Percentiles rank a stretch among this genome's conserved stretches.
Conservation (phyloP, 2,888 invertebrate genomes). For the Rambutsinella grinnellia region DNA sequence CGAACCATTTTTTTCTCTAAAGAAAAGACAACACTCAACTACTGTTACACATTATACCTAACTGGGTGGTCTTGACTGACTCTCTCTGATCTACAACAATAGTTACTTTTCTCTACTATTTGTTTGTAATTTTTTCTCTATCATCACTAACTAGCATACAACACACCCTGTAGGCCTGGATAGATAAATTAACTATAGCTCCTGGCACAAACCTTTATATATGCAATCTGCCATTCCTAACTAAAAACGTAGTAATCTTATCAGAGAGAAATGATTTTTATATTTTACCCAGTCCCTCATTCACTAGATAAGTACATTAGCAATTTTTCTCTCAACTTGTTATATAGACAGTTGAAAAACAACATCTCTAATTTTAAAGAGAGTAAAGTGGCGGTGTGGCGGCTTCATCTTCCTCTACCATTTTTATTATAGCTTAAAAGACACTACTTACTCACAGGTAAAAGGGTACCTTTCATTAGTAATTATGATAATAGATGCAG, state of each 20-base stretch:
- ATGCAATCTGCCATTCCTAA: not conserved
- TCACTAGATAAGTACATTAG: slow-evolving; percentile 19
- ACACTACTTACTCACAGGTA: slow-evolving; percentile 16
- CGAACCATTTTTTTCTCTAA: not conserved
- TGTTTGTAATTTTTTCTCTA: slow-evolving; percentile 37
- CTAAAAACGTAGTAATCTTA: not conserved
- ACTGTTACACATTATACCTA: not conserved
- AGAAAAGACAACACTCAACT: not conserved
- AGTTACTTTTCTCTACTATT: not conserved
- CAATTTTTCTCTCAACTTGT: slow-evolving; percentile 44
- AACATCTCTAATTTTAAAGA: slow-evolving; percentile 43
- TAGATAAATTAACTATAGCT: not conserved
- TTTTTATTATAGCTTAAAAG: slow-evolving; percentile 25
- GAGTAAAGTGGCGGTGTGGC: slow-evolving; percentile 8
- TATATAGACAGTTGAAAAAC: slow-evolving; percentile 44
- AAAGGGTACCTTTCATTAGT: slow-evolving; percentile 56
- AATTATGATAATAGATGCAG: slow-evolving; percentile 46
- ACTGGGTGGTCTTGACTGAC: slow-evolving; percentile 29
- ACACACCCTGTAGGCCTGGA: slow-evolving; percentile 32
- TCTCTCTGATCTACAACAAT: not conserved
- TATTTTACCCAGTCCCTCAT: not conserved
- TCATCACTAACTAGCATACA: slow-evolving; percentile 27
- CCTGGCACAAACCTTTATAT: not conserved
- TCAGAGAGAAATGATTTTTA: not conserved
- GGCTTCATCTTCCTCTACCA: slow-evolving; percentile 22